These are phyloP conservation scores for Drosophila grimshawi DNA, from an alignment of 1,140 invertebrate genomes.

Conservation along the genomic window DNA sequence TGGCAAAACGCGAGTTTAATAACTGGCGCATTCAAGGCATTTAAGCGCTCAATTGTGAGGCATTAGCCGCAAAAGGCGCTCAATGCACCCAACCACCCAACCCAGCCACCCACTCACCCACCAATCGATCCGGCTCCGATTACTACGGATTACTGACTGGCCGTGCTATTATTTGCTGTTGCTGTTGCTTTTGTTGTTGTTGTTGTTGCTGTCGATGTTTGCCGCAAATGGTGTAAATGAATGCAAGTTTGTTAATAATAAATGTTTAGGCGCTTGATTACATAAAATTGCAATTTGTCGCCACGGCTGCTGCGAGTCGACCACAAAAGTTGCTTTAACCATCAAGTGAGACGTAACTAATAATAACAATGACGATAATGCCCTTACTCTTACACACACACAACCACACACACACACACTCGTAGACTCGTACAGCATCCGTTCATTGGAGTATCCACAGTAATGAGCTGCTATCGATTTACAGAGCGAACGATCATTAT, in stretches of 20 bases:
- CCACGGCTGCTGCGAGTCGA: conserved; percentile 15
- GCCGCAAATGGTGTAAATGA: conserved; percentile 49
- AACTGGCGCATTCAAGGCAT: conserved; percentile 44
- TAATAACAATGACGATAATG: conserved; percentile 39
- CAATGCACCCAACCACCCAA: background rate
- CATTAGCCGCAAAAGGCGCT: conserved; percentile 12
- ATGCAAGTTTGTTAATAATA: conserved; percentile 57
- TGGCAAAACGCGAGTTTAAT: conserved; percentile 19
- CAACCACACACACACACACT: conserved; percentile 2
- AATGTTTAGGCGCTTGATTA: conserved; percentile 60
- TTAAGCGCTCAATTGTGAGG: conserved; percentile 35
- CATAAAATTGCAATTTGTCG: conserved; percentile 58
- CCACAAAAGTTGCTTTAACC: conserved; percentile 48
- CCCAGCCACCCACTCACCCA: background rate
- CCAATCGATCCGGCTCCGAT: conserved; percentile 4
- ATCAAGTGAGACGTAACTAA: conserved; percentile 51
- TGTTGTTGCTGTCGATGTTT: background rate
- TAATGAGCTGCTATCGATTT: conserved; percentile 57
- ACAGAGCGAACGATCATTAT: conserved; percentile 37
- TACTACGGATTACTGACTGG: conserved; percentile 6
- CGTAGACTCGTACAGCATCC: background rate
- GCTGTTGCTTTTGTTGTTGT: background rate
- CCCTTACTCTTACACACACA: background rate
- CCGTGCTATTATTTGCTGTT: background rate
- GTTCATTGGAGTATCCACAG: conserved; percentile 3